Evolutionary conservation across 2,797 vertebrate genomes (phyloP).

Genomic region (Zalophus californianus): DNA sequence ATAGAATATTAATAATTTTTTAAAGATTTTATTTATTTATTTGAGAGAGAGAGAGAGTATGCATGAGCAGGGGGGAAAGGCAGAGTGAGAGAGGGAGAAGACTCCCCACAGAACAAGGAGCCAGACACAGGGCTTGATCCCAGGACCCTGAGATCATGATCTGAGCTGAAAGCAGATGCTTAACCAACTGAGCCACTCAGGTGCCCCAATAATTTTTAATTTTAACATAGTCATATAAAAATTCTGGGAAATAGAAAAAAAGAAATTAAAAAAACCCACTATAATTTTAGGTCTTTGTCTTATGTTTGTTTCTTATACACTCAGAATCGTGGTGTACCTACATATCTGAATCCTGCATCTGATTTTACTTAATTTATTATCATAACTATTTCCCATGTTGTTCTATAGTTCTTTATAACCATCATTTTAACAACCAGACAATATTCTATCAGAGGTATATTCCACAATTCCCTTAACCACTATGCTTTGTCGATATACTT

Average conservation of each 20-base stretch:
- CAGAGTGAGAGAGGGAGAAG: no score
- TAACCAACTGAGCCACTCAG: no score
- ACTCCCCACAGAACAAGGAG: no score
- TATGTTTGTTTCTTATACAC: neutral
- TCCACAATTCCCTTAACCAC: neutral
- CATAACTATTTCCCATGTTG: neutral
- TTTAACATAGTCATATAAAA: neutral
- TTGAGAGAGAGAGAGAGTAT: no score
- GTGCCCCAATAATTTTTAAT: neutral
- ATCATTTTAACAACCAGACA: neutral
- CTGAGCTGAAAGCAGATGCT: no score
- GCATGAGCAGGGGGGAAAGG: no score
- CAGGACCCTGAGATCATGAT: no score
- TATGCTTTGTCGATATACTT: neutral
- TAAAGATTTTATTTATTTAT: no score
- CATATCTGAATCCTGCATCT: neutral
- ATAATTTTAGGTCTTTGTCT: neutral
- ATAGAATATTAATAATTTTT: neutral
- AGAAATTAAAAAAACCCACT: neutral
- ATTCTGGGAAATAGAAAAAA: neutral
- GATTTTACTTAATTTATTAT: conserved; percentile 3
- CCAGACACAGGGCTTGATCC: no score
- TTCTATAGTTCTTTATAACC: neutral
- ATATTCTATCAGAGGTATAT: neutral
- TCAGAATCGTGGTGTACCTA: neutral